A percentile compares a stretch with the other conserved stretches of the same genome.
Conservation (phyloP, 2,888 invertebrate species). For the Metallyticus violacea region DNA sequence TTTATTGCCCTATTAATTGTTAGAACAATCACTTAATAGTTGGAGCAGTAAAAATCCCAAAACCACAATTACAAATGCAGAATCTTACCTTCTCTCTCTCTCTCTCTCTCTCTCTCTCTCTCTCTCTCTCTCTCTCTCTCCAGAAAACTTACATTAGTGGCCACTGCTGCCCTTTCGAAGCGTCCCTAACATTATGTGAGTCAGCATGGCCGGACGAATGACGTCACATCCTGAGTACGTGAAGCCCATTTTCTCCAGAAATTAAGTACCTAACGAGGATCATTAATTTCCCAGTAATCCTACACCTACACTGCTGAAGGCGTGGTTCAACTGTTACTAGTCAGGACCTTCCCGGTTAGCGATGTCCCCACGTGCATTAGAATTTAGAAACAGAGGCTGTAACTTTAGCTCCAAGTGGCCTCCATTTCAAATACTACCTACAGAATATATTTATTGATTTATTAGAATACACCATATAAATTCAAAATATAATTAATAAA, state of each 20-base stretch:
- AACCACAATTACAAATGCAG: neutral
- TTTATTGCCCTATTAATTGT: neutral
- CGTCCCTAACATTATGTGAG: neutral
- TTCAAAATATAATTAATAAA: too few relatives aligned
- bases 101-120: too few relatives aligned
- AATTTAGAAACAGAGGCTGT: neutral
- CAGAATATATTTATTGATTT: too few relatives aligned
- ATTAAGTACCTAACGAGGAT: neutral
- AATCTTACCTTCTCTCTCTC: too few relatives aligned
- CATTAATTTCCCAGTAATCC: neutral
- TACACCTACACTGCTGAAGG: neutral
- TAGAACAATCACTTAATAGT: neutral
- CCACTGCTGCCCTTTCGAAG: neutral
- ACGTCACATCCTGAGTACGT: neutral
- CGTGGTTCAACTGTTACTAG: neutral
- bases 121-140: too few relatives aligned
- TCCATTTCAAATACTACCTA: too few relatives aligned
- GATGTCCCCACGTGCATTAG: neutral
- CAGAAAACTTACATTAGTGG: neutral
- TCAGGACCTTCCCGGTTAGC: neutral
- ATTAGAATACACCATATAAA: too few relatives aligned
- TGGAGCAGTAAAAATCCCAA: neutral
- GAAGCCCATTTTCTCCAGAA: neutral
- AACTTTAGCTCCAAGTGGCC: neutral
- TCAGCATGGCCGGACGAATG: neutral